These are phyloP conservation scores for Atherinomorus stipes DNA, from an alignment of 2,113 vertebrate species.

Conservation along the genomic window DNA sequence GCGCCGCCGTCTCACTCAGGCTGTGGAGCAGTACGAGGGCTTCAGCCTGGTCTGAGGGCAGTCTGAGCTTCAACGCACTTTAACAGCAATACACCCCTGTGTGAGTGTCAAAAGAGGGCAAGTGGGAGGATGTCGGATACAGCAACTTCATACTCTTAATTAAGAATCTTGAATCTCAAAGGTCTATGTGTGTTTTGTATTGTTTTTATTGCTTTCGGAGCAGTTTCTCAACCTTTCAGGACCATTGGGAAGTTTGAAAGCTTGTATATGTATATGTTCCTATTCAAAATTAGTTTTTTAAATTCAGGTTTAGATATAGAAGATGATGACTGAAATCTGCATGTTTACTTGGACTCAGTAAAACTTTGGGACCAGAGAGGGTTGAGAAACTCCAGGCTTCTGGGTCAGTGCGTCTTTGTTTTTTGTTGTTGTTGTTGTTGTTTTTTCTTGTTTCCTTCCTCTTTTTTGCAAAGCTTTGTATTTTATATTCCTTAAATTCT, in stretches of 20 bases:
- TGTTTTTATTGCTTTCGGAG: slow-evolving; percentile 30
- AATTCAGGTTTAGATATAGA: background rate
- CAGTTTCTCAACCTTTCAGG: slow-evolving; percentile 48
- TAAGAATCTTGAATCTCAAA: slow-evolving; percentile 39
- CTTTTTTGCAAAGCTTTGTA: slow-evolving; percentile 49
- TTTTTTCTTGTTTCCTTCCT: slow-evolving; percentile 12
- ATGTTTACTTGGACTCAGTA: background rate
- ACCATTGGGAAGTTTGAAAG: slow-evolving; percentile 13
- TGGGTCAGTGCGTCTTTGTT: background rate
- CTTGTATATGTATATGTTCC: background rate
- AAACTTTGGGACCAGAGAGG: slow-evolving; percentile 3
- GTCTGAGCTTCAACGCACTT: slow-evolving; percentile 53
- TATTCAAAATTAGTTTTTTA: background rate
- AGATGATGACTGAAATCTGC: background rate
- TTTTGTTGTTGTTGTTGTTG: background rate
- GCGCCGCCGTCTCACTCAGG: slow-evolving; percentile 87
- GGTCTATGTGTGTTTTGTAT: slow-evolving; percentile 50
- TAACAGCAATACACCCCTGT: slow-evolving; percentile 57
- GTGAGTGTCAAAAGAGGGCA: slow-evolving; percentile 24
- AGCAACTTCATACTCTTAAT: slow-evolving; percentile 19
- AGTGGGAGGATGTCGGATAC: background rate
- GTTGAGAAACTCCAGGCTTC: slow-evolving; percentile 51
- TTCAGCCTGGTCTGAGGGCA: slow-evolving; percentile 92
- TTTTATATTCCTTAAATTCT: slow-evolving; percentile 75
- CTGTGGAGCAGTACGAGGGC: slow-evolving; percentile 96